Conservation (phyloP, 1,140 invertebrate genomes). For the Achatina immaculata region DNA sequence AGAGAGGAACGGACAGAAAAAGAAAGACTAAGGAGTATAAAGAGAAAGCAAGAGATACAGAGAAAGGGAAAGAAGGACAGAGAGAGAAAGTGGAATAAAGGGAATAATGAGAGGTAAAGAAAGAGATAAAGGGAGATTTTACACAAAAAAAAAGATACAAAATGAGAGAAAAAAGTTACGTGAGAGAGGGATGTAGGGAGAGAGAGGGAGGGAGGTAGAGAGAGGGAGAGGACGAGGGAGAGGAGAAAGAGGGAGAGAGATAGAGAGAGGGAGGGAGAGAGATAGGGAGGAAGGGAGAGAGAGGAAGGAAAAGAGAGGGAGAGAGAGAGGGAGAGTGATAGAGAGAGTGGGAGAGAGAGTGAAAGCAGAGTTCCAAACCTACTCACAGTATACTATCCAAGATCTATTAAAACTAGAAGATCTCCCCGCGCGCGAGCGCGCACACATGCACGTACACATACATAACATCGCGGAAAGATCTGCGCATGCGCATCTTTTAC, state of each 20-base stretch:
- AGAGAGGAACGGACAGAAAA: not conserved
- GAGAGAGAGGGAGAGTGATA: not conserved
- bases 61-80: no score
- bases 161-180: not conserved
- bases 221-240: not conserved
- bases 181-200: not conserved
- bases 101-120: not conserved
- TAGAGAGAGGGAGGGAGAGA: no score
- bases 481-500: no score
- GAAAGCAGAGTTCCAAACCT: no score
- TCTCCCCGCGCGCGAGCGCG: no score
- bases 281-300: not conserved
- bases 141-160: not conserved
- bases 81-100: not conserved
- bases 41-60: not conserved
- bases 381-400: no score
- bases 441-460: no score
- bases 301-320: not conserved
- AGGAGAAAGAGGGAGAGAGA: not conserved
- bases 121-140: not conserved
- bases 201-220: not conserved
- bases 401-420: no score
- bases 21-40: not conserved
- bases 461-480: no score
- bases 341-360: no score